Evolutionary conservation across 2,888 invertebrate genomes (phyloP), one percentile per base, ranked within the genome.

Genomic region (Mimumesa dahlbomi): DNA sequence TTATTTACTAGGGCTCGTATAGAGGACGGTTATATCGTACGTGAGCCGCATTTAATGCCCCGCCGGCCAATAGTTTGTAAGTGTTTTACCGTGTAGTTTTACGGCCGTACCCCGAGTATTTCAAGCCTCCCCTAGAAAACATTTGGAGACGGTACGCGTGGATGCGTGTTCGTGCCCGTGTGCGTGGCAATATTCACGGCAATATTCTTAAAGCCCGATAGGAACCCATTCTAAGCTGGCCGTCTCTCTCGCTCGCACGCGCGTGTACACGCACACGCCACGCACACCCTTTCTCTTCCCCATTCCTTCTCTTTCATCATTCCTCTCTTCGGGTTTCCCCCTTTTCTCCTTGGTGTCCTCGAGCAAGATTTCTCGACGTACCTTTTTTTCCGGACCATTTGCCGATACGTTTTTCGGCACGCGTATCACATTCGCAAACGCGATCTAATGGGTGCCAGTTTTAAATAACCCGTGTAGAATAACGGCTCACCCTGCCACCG

Each of bases 51-150:
- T 76, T 78, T 79, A 78, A 79, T 67, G 71, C 48, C 68, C 31
- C 42, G 59, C 31, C 68, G 59, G 53, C 78, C 78, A 79, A 78
- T 79, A 78, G 76, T 78, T 78, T 64, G 77, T 77, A 79, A 79
- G 79, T 79, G 79, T 79, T 73, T 72, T 77, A 75, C 75, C 75
- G 70, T 79, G 77, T 79, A 77, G 79, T 79, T 79, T 79, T 79
- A 79, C 65, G 72, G 69, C 61, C 57, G 67, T 54, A 31, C 48
- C 62, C 50, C 54, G 73, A 68, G 66, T 70, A 67, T 76, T 74
- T 76, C 69, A 65, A 64, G 69, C 66, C 63, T 50, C 67, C 71
- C 74, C 62, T 67, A 48, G 69, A 76, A 78, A 73, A 70, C 78
- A 64, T 61, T 75, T 45, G 62, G 56, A 57, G 63, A 61, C 64